Base-by-base conservation (phyloP, 2,797 vertebrate genomes). In the Malurus splendens region DNA sequence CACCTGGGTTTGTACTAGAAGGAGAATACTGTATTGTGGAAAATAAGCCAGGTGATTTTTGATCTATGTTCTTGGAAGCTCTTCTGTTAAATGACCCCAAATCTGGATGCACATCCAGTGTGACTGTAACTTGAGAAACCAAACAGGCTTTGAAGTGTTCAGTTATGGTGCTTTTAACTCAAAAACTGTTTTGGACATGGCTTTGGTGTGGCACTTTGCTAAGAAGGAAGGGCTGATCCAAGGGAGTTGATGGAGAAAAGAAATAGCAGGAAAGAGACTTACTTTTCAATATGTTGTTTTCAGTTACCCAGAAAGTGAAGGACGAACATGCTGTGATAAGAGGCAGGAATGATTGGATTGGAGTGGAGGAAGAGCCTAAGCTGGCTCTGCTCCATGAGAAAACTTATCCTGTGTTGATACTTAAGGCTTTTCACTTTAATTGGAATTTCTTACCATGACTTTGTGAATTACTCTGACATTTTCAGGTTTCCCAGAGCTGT, bases 291-390 rank as follows among this genome's bases (percentile, higher is more conserved):
- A 3, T 15, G 15, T 5, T 71, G 11, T 38, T 85, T 89, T 62
- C 42, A 54, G 62, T 82, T 44, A 38, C 9, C 10, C 33, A 45
- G 50, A 67, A 55, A 56, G 28, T 47, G 71, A 87, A 61, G 82
- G 48, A 27, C 0, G 0, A 72, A 7, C 11, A 28, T 30, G 20
- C 33, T 60, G 36, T 1, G 1, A 17, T 41, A 42, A 66, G 64
- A 50, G 81, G 22, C 48, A 65, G 38, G 44, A 79, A 41, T 82
- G 48, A 73, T 28, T 60, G 64, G 56, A 60, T 23, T 84, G 88
- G 17, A 82, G 64, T 24, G 13, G n/a, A 18, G 23, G 6, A 59
- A 22, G 20, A 44, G 59, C 39, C 25, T 65, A 51, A 81, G 51
- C 30, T 71, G 41, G 38, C 77, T 89, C 51, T 45, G 38, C 41